Conservation (phyloP, 1,140 invertebrate species). For the Drosophila parvula region DNA sequence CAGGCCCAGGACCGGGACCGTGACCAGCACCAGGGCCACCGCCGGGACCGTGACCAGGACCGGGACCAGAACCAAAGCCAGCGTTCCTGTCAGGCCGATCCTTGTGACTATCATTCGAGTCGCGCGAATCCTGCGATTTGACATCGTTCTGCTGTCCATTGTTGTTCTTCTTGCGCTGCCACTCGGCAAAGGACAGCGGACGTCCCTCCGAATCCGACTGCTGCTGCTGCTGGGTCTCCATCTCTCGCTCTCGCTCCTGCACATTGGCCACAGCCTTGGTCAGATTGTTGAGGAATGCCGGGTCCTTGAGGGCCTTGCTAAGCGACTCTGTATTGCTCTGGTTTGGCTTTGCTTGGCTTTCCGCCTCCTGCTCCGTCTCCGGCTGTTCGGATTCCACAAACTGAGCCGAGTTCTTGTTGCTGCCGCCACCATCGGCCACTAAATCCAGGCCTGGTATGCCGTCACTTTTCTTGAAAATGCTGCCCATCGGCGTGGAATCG, state of each 20-base stretch:
- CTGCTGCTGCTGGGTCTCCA: slow-evolving; percentile 1
- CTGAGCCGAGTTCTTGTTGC: slow-evolving; percentile 54
- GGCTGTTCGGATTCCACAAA: slow-evolving; percentile 3
- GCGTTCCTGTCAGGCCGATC: background rate
- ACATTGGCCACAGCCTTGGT: slow-evolving; percentile 70
- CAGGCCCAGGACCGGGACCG: slow-evolving; percentile 10
- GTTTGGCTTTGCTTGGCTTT: background rate
- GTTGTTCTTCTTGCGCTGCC: slow-evolving; percentile 72
- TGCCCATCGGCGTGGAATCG: slow-evolving; percentile 55
- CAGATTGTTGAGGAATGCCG: slow-evolving; percentile 67
- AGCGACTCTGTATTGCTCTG: slow-evolving; percentile 47
- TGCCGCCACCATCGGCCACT: slow-evolving; percentile 67
- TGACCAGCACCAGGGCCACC: slow-evolving; percentile 8
- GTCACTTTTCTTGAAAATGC: slow-evolving; percentile 77
- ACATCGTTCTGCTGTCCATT: slow-evolving; percentile 19
- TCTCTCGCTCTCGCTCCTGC: slow-evolving; percentile 48
- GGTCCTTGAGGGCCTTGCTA: slow-evolving; percentile 67
- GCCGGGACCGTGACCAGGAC: slow-evolving; percentile 4
- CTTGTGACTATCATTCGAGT: background rate
- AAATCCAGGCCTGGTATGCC: slow-evolving; percentile 88
- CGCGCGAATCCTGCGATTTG: slow-evolving; percentile 13
- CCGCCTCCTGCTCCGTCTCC: background rate
- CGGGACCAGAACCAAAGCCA: slow-evolving; percentile 14
- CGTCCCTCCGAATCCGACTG: slow-evolving; percentile 18
- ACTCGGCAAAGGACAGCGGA: slow-evolving; percentile 65